A percentile compares a stretch with the other conserved stretches of the same genome.
phyloP scores from a whole-genome alignment of 2,113 vertebrate species.

The Spheniscus mendiculus region DNA sequence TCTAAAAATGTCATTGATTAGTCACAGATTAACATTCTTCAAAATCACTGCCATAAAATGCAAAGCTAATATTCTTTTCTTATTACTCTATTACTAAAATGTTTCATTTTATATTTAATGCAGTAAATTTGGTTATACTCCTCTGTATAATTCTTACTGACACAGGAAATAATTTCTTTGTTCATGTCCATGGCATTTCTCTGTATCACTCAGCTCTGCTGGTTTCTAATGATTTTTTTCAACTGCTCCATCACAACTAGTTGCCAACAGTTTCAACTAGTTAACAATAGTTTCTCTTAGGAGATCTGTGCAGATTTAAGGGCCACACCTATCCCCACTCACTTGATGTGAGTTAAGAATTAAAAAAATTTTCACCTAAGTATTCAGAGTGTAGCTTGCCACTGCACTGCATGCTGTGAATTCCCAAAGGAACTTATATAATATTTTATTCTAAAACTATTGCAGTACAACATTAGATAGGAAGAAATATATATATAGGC shows the following conservation, averaged over 20 bases:
- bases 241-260: not conserved
- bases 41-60: constrained; percentile 30
- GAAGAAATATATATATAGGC: not conserved
- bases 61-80: constrained; percentile 40
- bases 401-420: not conserved
- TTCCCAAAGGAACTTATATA: not conserved
- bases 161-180: not conserved
- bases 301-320: not conserved
- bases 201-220: not conserved
- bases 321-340: not conserved
- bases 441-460: not conserved
- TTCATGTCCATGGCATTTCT: not conserved
- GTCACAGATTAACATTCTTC: constrained; percentile 36
- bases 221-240: not conserved
- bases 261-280: not conserved
- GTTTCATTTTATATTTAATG: constrained; percentile 10
- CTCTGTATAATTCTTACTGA: not conserved
- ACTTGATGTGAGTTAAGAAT: not conserved
- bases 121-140: not conserved
- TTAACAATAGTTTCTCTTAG: not conserved
- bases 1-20: constrained; percentile 51
- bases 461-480: not conserved
- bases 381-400: not conserved
- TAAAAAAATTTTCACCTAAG: not conserved
- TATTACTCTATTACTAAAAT: not conserved